Evolutionary conservation across 2,113 vertebrate genomes (phyloP).

Genomic region (Galeopterus variegatus): DNA sequence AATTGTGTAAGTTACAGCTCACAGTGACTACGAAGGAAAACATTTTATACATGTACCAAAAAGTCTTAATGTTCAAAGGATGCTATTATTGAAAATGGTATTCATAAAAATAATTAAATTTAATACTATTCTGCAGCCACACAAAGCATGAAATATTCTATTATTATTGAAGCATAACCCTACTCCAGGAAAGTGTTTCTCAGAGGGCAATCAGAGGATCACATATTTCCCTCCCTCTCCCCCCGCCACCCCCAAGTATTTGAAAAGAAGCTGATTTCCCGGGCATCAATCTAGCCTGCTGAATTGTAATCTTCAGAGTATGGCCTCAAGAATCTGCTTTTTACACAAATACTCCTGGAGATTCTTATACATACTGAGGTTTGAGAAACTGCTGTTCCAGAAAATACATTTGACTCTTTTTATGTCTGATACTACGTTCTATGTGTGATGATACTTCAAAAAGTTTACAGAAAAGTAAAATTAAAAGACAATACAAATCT

Average conservation of each 20-base stretch:
- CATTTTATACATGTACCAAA: not conserved
- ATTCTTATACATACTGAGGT: not conserved
- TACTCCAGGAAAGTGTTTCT: not conserved
- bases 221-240: too few relatives aligned
- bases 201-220: not conserved
- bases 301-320: not conserved
- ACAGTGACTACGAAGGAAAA: not conserved
- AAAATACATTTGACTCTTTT: not conserved
- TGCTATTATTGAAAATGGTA: not conserved
- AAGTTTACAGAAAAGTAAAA: too few relatives aligned
- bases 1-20: not conserved
- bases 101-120: slow-evolving; percentile 10
- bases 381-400: not conserved
- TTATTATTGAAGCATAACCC: not conserved
- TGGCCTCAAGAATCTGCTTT: not conserved
- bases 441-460: too few relatives aligned
- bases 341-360: not conserved
- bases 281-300: too few relatives aligned
- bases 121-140: slow-evolving; percentile 2
- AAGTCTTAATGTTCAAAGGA: not conserved
- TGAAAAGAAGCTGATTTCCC: not conserved
- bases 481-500: too few relatives aligned
- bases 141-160: not conserved
- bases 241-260: not conserved
- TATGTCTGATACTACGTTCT: too few relatives aligned